Base-by-base conservation (phyloP, 2,113 vertebrate species). In the Macroglossus sobrinus region DNA sequence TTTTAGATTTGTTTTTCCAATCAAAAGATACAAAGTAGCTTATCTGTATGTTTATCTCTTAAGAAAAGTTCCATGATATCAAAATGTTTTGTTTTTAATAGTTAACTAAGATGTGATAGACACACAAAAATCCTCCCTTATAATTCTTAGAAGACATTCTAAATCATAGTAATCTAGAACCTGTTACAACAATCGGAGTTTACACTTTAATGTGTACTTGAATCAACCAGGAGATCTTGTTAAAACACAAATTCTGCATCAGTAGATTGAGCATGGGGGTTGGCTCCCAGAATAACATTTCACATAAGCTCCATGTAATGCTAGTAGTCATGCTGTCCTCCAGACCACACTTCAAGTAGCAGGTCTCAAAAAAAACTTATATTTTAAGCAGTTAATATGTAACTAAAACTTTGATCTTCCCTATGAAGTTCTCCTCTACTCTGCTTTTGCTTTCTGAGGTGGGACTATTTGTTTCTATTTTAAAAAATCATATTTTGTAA, bases 31-130 rank as follows among this genome's bases (percentile, higher is more conserved):
- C 18, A 86, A 85, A 59, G 15, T 69, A 76, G n/a, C 28, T 86
- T n/a, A 81, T 43, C 40, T 90, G 4, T 26, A n/a, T 90, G 7
- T 82, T 82, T 82, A 38, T 81, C n/a, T 21, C 7, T 81, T 95
- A 35, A 94, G 81, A 68, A 97, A 95, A 97, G 61, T 95, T 63
- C 15, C 19, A 33, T 93, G 89, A 91, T 84, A 68, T 96, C 7
- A 93, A 88, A 93, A 92, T 91, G 53, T 94, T 97, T 97, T 86
- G 33, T 63, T 80, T 96, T 96, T 72, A 85, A 55, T 97, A 72
- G 71, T 95, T 95, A 86, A 66, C 79, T 71, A 71, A 94, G 40
- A 66, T 15, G 19, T 79, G 45, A 64, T 26, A 93, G 88, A 84
- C 30, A 75, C 50, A 93, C 35, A 95, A 93, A 92, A 43, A 69